Evolutionary conservation across 1,140 invertebrate species (phyloP), one percentile per base, ranked within the genome.

Genomic region (Thaumatotibia leucotreta): DNA sequence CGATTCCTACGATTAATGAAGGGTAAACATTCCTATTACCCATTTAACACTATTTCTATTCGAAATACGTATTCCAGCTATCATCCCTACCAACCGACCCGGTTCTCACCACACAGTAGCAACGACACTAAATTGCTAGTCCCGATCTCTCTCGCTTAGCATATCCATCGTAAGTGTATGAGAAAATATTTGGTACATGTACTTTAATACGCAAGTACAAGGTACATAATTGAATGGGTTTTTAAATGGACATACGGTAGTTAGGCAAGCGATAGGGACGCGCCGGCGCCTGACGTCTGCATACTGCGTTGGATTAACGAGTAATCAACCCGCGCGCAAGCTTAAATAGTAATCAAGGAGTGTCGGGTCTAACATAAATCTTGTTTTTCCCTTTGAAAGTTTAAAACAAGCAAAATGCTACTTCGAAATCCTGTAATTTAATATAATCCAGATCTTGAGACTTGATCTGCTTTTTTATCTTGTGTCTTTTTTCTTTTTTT

Each of bases 91-190:
- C n/a, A 31, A 20, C 80, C 81, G 82, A 82, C 84, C 75, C 23
- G 64, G 62, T 69, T 65, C 65, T 39, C 68, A 73, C 77, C 64
- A 69, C 70, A 70, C 73, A 74, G 81, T 83, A 83, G 82, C 83
- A 85, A 88, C 79, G 79, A 86, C 83, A 75, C 79, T 76, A 84
- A 84, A 86, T 87, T 85, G 74, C 86, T 79, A 80, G 52, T 14
- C 23, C 39, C 39, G 17, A 45, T 9, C 39, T 20, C 39, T 17
- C 14, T 5, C 39, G 8, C 17, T 45, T 20, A 0, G 5, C 14
- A 45, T 1, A 45, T 20, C 17, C 17, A 45, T 8, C 17, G n/a
- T 14, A 14, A 6, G 5, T 20, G 39, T 9, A 0, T 0, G n/a
- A n/a, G n/a, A 39, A 20, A 45, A 14, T 1, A 20, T 5, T 45